A percentile compares a stretch with the other conserved stretches of the same genome.
Evolutionary conservation across 2,888 invertebrate species (phyloP).

Genomic region (Drosophila meridionalis): DNA sequence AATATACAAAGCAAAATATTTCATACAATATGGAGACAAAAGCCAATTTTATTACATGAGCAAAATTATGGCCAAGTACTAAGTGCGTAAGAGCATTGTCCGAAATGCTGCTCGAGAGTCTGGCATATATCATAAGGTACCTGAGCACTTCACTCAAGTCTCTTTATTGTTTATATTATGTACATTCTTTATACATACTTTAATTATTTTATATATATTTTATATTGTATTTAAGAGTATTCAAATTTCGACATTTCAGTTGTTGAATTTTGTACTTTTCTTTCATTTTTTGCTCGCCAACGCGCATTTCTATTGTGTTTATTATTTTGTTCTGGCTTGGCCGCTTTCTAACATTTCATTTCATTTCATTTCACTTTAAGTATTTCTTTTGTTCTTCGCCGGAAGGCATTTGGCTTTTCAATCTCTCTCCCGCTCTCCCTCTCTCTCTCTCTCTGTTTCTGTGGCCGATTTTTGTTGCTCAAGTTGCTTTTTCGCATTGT

Average conservation of each 20-base stretch:
- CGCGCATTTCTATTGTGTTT: constrained; percentile 57
- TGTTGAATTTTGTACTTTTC: not conserved
- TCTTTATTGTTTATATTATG: not conserved
- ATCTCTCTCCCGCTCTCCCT: constrained; percentile 30
- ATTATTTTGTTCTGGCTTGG: constrained; percentile 46
- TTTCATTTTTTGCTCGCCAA: constrained; percentile 30
- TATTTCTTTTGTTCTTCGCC: constrained; percentile 42
- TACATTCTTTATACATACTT: not conserved
- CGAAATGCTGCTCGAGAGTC: constrained; percentile 3
- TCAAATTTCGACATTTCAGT: constrained; percentile 3
- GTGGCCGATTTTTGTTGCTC: constrained; percentile 33
- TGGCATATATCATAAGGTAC: not conserved
- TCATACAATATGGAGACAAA: constrained; percentile 60
- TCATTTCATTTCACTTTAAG: constrained; percentile 41
- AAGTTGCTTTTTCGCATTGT: constrained; percentile 46
- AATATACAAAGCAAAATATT: constrained; percentile 40
- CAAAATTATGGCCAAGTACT: constrained; percentile 46
- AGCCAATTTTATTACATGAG: constrained; percentile 65
- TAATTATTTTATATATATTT: not conserved
- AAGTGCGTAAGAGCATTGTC: constrained; percentile 15
- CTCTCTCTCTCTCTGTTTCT: not conserved
- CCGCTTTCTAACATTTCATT: constrained; percentile 35
- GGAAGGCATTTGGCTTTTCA: constrained; percentile 56
- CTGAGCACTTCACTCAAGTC: not conserved
- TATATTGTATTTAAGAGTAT: constrained; percentile 17